A percentile compares a stretch with the other conserved stretches of the same genome.
Conservation (phyloP, 1,140 invertebrate genomes). For the Drosophila santomea region DNA sequence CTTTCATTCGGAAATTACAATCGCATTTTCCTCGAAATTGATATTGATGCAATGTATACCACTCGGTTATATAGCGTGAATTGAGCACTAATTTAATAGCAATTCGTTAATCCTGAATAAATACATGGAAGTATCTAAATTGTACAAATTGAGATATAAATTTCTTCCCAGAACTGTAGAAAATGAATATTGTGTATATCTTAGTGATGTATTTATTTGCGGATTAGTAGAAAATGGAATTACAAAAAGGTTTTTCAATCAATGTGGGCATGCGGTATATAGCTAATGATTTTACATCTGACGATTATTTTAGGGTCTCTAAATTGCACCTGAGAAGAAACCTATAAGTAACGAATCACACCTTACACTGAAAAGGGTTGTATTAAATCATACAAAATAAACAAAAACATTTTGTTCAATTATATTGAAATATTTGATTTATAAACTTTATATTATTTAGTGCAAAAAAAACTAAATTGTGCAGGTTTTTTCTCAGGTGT, state of each 20-base stretch:
- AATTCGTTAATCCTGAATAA: background rate
- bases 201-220: slow-evolving; percentile 35
- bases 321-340: slow-evolving; percentile 7
- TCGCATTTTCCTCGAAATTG: background rate
- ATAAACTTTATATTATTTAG: background rate
- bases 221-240: slow-evolving; percentile 56
- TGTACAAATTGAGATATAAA: no score
- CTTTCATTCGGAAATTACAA: background rate
- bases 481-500: slow-evolving; percentile 1
- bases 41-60: slow-evolving; percentile 12
- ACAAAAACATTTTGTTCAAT: background rate
- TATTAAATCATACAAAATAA: background rate
- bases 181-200: slow-evolving; percentile 5
- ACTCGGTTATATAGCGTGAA: background rate
- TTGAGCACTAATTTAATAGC: background rate
- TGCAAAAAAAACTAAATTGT: background rate
- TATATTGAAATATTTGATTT: background rate
- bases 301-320: slow-evolving; percentile 47
- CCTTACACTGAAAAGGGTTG: no score
- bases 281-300: slow-evolving; percentile 59
- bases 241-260: slow-evolving; percentile 52
- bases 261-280: slow-evolving; percentile 20
- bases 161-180: background rate
- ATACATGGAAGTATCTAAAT: no score
- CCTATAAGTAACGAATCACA: background rate